A percentile compares a stretch with the other conserved stretches of the same genome.
These are phyloP conservation scores for Cotesia chilonis DNA, from an alignment of 1,140 invertebrate species.

Conservation along the genomic window DNA sequence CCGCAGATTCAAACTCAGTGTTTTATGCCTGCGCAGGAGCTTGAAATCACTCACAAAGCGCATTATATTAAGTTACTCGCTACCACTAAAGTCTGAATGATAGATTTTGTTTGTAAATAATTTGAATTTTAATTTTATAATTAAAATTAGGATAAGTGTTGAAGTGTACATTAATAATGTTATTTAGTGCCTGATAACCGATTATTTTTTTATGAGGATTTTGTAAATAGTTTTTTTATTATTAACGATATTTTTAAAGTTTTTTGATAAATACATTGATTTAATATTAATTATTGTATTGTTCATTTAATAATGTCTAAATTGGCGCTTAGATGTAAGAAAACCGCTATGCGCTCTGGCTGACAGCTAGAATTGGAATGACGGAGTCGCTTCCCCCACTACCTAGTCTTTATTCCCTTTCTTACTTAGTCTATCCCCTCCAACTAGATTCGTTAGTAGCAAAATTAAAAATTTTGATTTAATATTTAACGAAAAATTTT, in stretches of 20 bases:
- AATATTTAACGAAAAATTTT: too few species aligned
- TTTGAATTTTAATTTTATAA: background rate
- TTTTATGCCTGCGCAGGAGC: constrained; percentile 63
- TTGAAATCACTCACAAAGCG: constrained; percentile 65
- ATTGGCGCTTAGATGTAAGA: too few species aligned
- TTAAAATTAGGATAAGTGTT: background rate
- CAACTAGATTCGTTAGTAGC: too few species aligned
- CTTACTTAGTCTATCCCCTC: too few species aligned
- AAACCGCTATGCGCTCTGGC: too few species aligned
- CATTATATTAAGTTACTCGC: constrained; percentile 68
- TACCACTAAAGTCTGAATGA: constrained; percentile 65
- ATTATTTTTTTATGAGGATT: background rate
- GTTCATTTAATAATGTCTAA: too few species aligned
- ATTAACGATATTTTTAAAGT: background rate
- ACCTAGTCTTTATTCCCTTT: too few species aligned
- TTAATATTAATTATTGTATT: too few species aligned
- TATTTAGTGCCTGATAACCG: constrained; percentile 2
- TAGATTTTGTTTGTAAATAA: background rate
- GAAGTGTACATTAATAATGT: constrained; percentile 8
- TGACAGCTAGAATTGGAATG: too few species aligned
- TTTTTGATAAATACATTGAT: too few species aligned
- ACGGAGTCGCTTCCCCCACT: too few species aligned
- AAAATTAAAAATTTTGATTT: too few species aligned
- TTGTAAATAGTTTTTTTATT: background rate
- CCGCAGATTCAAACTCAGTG: constrained; percentile 58